Conservation (phyloP, 2,113 vertebrate species). For the zebrafish (Danio rerio) region GRCz12tu NC_133191.1:32346501-32347000, state of each 20-base stretch:
- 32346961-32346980: background rate
- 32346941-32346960: background rate
- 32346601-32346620: background rate
- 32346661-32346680: background rate
- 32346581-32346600: background rate
- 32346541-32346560: background rate
- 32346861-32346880: background rate
- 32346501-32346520: background rate
- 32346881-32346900: background rate
- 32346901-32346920: background rate
- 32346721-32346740: background rate
- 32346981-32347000: constrained; percentile 1
- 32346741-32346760: background rate
- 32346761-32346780: background rate
- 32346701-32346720: too few relatives aligned
- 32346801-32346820: background rate
- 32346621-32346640: too few relatives aligned
- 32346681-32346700: too few relatives aligned
- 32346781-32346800: background rate
- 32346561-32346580: background rate
- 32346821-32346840: background rate
- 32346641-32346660: background rate
- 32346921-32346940: background rate
- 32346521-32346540: background rate
- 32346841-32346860: background rate